A percentile compares a stretch with the other conserved stretches of the same genome.
phyloP scores from a whole-genome alignment of 2,797 vertebrate species.

The Loriculus beryllinus region DNA sequence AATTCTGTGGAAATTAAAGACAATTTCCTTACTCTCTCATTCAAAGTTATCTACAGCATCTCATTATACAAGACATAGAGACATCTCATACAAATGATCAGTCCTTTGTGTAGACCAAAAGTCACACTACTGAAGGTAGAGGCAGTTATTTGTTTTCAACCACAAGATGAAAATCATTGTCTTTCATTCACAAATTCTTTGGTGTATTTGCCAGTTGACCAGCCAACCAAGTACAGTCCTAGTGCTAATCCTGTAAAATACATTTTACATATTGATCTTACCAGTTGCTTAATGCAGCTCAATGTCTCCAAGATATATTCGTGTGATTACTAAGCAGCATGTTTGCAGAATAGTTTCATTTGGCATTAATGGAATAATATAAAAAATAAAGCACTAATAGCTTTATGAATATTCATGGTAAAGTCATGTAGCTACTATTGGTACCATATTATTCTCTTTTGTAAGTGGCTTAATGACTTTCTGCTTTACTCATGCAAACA shows the following conservation, averaged over 20 bases:
- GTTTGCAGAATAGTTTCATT: background rate
- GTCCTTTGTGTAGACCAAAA: background rate
- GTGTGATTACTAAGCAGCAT: background rate
- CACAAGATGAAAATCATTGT: background rate
- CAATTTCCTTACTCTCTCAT: background rate
- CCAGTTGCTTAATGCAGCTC: background rate
- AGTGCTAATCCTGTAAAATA: background rate
- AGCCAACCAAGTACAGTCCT: background rate
- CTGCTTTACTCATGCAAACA: background rate
- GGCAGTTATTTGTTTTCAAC: background rate
- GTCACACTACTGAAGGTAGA: background rate
- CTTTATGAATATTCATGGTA: slow-evolving; percentile 6
- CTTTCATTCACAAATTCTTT: background rate
- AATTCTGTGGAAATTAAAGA: background rate
- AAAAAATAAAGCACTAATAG: background rate
- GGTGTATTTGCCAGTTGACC: background rate
- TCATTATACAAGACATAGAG: background rate
- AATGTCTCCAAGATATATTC: background rate
- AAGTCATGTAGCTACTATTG: background rate
- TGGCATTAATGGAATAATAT: background rate
- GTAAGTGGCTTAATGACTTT: background rate
- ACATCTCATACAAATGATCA: background rate
- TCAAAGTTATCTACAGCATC: background rate
- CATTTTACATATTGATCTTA: background rate
- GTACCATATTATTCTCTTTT: background rate